Evolutionary conservation across 2,113 vertebrate genomes (phyloP), one percentile per base, ranked within the genome.

Genomic region (Speoplatyrhinus poulsoni): DNA sequence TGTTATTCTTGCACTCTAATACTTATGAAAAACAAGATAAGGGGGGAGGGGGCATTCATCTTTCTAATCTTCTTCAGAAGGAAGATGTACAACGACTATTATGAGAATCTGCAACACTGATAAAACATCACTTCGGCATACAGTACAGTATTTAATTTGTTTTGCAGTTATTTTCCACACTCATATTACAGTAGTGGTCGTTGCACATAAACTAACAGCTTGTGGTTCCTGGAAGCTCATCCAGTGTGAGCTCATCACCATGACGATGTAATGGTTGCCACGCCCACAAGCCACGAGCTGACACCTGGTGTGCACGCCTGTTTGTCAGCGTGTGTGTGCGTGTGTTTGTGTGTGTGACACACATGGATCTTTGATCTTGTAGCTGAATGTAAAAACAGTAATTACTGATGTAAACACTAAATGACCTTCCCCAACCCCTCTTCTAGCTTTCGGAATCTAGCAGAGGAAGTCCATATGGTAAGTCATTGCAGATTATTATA

Each of bases 291-390:
- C 69, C 79, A 88, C 82, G 76, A 84, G 82, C 77, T 70, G 60
- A 81, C 86, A 87, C 84, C 81, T 87, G 83, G 86, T 79, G 60
- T 46, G 68, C 72, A 77, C 77, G 63, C 75, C 72, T 76, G 76
- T 84, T 70, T 76, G 75, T 77, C 33, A 62, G n/a, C 52, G 84
- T 76, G 65, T 82, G 56, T 71, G 59, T 77, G 57, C 79, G 83
- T 82, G 72, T 82, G 65, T 26, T 55, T 67, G 77, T 74, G 82
- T 72, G 15, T 55, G 64, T 65, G 62, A 68, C 48, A 47, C 48
- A 17, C 19, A 65, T 50, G 54, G 80, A 82, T 77, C 93, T 95
- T 95, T 95, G 91, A 95, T 94, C 89, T 84, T 13, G 50, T 63
- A 70, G 78, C 71, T 16, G 64, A 65, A 72, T 72, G 77, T 81